phyloP scores from a whole-genome alignment of 2,113 vertebrate genomes.

The Chlamydotis undulata region DNA sequence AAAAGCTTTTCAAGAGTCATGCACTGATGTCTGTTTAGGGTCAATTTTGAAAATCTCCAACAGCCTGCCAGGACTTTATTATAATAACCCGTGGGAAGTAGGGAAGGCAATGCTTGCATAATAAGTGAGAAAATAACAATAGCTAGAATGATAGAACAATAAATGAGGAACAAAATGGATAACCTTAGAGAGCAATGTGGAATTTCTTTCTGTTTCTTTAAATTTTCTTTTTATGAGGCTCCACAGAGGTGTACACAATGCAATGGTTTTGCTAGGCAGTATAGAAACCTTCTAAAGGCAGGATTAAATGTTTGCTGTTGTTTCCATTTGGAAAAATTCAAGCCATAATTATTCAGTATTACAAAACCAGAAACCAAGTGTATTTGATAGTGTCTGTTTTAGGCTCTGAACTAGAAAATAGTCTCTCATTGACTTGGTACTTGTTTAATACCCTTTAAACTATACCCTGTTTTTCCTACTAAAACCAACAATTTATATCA shows the following conservation, averaged over 20 bases:
- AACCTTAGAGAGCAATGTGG: not conserved
- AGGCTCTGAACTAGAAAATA: not conserved
- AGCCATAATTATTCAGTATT: not conserved
- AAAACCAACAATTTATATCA: not conserved
- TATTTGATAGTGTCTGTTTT: not conserved
- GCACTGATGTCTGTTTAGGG: not conserved
- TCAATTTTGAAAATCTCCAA: not conserved
- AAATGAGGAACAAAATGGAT: not conserved
- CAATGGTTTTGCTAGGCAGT: not conserved
- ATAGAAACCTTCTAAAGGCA: not conserved
- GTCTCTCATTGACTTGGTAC: not conserved
- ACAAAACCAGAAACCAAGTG: conserved; percentile 24
- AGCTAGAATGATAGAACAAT: not conserved
- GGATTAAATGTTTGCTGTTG: not conserved
- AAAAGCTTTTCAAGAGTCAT: not conserved
- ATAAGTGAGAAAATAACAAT: not conserved
- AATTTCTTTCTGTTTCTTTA: not conserved
- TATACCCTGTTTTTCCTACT: not conserved
- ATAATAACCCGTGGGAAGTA: not conserved
- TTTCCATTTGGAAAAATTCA: conserved; percentile 29
- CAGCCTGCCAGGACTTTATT: not conserved
- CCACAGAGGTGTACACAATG: not conserved
- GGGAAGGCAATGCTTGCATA: not conserved
- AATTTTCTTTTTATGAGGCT: not conserved
- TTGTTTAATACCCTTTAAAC: not conserved